Base-by-base conservation (phyloP, 2,888 invertebrate species). In the Rhorus exstirpatorius region DNA sequence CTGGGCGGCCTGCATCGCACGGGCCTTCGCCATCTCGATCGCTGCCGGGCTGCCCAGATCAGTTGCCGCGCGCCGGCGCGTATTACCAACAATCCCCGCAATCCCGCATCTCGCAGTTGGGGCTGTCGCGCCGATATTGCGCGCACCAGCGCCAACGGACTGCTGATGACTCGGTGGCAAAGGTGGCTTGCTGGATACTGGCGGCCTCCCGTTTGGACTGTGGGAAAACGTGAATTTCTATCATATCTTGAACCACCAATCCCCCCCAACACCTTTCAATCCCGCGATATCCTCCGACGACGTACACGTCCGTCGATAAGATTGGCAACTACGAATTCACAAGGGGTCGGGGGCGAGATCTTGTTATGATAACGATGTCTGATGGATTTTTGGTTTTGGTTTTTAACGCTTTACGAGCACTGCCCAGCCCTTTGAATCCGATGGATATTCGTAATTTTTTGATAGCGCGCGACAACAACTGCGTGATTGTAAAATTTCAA, bases 51-150 rank as follows among this genome's bases (percentile, higher is more conserved):
- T 91, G 86, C 92, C 92, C 88, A 92, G 92, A 89, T 92, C 93
- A 86, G 91, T 92, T 82, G 90, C 89, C 88, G 91, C 94, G 94
- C 93, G 91, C 92, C 93, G 91, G 92, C 92, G 93, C 93, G 92
- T 85, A 68, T 76, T 77, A 35, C 61, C 83, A 41, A 24, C 76
- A 24, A 77, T 85, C 84, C 84, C 86, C 85, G 86, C 81, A 79
- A 86, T 44, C 4, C 19, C 87, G 78, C 87, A 88, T 85, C 89
- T 89, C 92, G 93, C 90, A 91, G 93, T 87, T 83, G 89, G 84
- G 87, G 93, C 93, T 89, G 93, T 91, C 93, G 88, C 89, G 88
- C 89, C 88, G 87, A 87, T 84, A 65, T 70, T 76, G 60, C 86
- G 83, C 85, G 85, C 80, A 86, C 65, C 46, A 84, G 78, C 84